Evolutionary conservation across 2,888 invertebrate species (phyloP), one percentile per base, ranked within the genome.

Genomic region (Noctua fimbriata): DNA sequence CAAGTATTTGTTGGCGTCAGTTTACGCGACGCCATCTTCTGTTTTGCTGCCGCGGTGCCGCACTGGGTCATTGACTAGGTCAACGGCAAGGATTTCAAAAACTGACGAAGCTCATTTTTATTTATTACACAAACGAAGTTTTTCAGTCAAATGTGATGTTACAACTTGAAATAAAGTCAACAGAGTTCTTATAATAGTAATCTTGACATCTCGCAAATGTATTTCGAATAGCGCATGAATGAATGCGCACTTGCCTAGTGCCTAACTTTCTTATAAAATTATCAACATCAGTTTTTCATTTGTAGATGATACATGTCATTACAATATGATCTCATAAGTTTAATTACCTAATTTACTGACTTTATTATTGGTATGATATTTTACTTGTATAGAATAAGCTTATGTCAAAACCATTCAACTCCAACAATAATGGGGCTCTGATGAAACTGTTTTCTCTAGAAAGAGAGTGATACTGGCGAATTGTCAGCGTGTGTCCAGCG

Each of bases 41-140:
- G 28, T n/a, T 5, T 71, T 16, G 14, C 28, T 49, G 49, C 49
- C 16, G 21, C 9, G 21, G n/a, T 49, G 49, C 49, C 16, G 21
- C 9, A 9, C 9, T 70, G 41, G 18, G 44, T 16, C 49, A n/a
- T 10, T 16, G 49, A 24, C 3, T 28, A 2, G 36, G 41, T 55
- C 14, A 73, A 36, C n/a, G 24, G 74, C 44, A 65, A 73, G 65
- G 65, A 55, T 32, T 32, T 32, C 41, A 47, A 47, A 55, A 66
- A 49, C 47, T 66, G 76, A 82, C 55, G 36, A 66, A 55, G 65
- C 65, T 82, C 55, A 66, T 55, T 47, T 49, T 41, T 32, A 24
- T 32, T 18, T 36, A 18, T 9, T 47, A 41, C 18, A 32, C 63
- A 52, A 65, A 78, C 49, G 28, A 28, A 60, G 16, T 21, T 14